phyloP scores from a whole-genome alignment of 2,797 vertebrate genomes.

The Parauchenoglanis punctatus region DNA sequence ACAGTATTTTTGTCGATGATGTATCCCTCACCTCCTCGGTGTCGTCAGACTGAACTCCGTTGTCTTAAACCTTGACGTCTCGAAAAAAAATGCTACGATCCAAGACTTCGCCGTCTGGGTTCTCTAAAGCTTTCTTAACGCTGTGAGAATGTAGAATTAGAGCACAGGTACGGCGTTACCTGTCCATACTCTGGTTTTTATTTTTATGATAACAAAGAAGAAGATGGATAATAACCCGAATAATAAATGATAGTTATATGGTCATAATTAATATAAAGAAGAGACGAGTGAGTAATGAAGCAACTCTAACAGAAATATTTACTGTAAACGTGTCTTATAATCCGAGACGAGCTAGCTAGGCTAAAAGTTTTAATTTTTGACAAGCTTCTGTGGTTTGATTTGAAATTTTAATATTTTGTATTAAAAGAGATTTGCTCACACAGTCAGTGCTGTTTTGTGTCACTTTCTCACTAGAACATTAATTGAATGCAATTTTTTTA shows the following conservation, averaged over 20 bases:
- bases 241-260: neutral
- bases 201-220: slow-evolving; percentile 71
- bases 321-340: slow-evolving; percentile 62
- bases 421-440: slow-evolving; percentile 63
- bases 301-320: slow-evolving; percentile 62
- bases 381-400: slow-evolving; percentile 56
- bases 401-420: slow-evolving; percentile 67
- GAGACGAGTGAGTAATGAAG: slow-evolving; percentile 60
- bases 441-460: slow-evolving; percentile 29
- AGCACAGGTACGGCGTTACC: slow-evolving; percentile 61
- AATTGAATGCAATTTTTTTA: too few relatives aligned
- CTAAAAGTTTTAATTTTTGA: slow-evolving; percentile 53
- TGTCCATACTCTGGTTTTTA: slow-evolving; percentile 68
- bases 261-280: slow-evolving; percentile 46
- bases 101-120: slow-evolving; percentile 57
- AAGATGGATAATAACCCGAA: slow-evolving; percentile 31
- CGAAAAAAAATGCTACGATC: neutral
- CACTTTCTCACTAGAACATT: neutral
- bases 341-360: slow-evolving; percentile 56
- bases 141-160: slow-evolving; percentile 71
- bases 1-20: neutral
- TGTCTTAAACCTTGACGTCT: slow-evolving; percentile 23
- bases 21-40: slow-evolving; percentile 55
- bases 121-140: slow-evolving; percentile 64
- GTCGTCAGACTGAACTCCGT: slow-evolving; percentile 62